Percentiles rank a stretch among this genome's conserved stretches.
phyloP scores from a whole-genome alignment of 2,113 vertebrate genomes.

The Brachionichthys hirsutus region DNA sequence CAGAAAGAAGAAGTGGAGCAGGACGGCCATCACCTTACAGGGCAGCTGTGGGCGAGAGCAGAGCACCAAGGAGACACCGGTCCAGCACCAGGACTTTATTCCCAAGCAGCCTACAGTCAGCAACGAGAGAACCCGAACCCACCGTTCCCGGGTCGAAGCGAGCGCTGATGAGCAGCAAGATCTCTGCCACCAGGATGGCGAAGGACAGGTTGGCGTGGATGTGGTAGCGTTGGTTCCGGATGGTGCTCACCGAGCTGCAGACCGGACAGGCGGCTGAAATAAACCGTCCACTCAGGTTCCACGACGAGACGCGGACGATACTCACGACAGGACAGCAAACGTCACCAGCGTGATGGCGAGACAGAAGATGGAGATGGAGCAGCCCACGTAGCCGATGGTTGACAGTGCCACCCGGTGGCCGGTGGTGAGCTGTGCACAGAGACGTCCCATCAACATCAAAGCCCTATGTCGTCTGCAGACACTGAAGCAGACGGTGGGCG shows the following conservation, averaged over 20 bases:
- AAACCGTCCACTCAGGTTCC: no score
- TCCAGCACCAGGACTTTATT: no score
- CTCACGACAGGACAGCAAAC: constrained; percentile 94
- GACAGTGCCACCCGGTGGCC: constrained; percentile 93
- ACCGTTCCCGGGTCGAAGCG: constrained; percentile 84
- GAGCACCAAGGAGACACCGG: no score
- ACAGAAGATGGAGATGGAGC: constrained; percentile 92
- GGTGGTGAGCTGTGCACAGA: constrained; percentile 76
- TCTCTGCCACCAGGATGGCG: constrained; percentile 90
- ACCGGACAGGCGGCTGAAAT: background rate
- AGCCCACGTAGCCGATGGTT: constrained; percentile 92
- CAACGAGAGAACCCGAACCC: constrained; percentile 27
- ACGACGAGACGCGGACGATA: constrained; percentile 47
- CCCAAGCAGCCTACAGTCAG: no score
- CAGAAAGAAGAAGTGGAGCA: constrained; percentile 97
- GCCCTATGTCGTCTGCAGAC: no score
- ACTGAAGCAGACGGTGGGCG: no score
- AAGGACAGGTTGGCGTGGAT: constrained; percentile 95
- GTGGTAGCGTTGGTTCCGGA: constrained; percentile 94
- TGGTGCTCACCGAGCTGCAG: constrained; percentile 89
- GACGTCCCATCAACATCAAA: constrained; percentile 2
- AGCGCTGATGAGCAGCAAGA: constrained; percentile 90
- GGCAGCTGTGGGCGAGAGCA: constrained; percentile 74
- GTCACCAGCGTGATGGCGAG: constrained; percentile 90
- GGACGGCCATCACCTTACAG: constrained; percentile 87